phyloP scores from a whole-genome alignment of 64 coral and sea anemone genomes.

The Pocillopora verrucosa region DNA sequence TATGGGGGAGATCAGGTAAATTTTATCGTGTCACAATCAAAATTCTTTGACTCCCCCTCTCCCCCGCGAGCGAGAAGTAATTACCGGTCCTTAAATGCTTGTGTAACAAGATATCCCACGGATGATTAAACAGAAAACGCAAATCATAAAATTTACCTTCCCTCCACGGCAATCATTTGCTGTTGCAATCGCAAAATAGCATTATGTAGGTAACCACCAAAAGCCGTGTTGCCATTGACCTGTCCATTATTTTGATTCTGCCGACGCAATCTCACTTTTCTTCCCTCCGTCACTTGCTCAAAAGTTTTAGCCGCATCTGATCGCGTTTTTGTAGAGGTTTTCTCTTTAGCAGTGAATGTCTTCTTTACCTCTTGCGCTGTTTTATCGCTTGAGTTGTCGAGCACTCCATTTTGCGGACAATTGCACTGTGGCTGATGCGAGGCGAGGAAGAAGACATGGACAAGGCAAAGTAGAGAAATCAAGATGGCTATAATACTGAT shows the following conservation, averaged over 20 bases:
- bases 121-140: neutral
- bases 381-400: neutral
- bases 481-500: slow-evolving; percentile 26
- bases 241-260: neutral
- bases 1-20: too few relatives aligned
- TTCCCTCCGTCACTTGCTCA: neutral
- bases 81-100: too few relatives aligned
- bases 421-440: neutral
- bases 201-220: slow-evolving; percentile 33
- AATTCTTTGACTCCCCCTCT: too few relatives aligned
- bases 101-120: too few relatives aligned
- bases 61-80: too few relatives aligned
- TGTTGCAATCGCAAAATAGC: slow-evolving; percentile 43
- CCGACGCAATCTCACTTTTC: neutral
- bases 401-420: neutral
- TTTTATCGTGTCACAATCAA: too few relatives aligned
- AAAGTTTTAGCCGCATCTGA: neutral
- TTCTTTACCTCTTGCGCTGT: neutral
- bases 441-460: slow-evolving; percentile 3
- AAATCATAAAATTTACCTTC: slow-evolving; percentile 12
- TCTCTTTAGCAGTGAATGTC: neutral
- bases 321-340: neutral
- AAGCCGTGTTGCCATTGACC: slow-evolving; percentile 10
- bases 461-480: neutral
- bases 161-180: slow-evolving; percentile 21